Evolutionary conservation across 1,140 invertebrate genomes (phyloP), one percentile per base, ranked within the genome.

Genomic region (Belonocnema kinseyi): DNA sequence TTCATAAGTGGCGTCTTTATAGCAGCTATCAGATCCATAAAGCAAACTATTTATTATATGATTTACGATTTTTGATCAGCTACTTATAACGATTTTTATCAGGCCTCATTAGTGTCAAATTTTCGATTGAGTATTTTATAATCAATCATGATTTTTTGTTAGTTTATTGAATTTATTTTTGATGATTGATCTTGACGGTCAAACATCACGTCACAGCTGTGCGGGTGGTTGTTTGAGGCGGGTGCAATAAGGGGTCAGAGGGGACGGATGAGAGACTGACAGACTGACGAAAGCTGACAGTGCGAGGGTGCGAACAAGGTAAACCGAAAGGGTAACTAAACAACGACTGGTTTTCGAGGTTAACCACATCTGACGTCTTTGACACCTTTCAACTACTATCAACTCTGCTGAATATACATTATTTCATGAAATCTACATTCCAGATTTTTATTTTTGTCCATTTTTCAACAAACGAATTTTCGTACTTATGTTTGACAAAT

Each of bases 301-400:
- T 82, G 83, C 82, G 86, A 90, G 89, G 88, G 89, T 90, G 88
- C 85, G 87, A 89, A 89, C 82, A 72, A 83, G 83, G 80, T 76
- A 85, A 85, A 88, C 85, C 82, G 79, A 86, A 82, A 84, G 88
- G 26, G 26, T 33, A 33, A 86, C 87, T 86, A 86, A 84, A 80
- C 78, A 82, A 74, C 54, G 71, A 83, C 79, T 83, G 84, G 82
- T 82, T 82, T 78, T 80, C 83, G 82, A 76, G 88, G 87, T 82
- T 79, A 85, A 87, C 89, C 89, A 84, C 90, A 89, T 86, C 89
- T 88, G 90, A 89, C 89, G 83, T 85, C 83, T 85, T 83, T 82
- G 83, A 82, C 82, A 83, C 10, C 33, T 61, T 61, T 61, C 58
- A 78, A 76, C 75, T 80, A 74, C 73, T 75, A 82, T 54, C 54